Evolutionary conservation across 2,113 vertebrate species (phyloP), one percentile per base, ranked within the genome.

Genomic region (Reinhardtius hippoglossoides): DNA sequence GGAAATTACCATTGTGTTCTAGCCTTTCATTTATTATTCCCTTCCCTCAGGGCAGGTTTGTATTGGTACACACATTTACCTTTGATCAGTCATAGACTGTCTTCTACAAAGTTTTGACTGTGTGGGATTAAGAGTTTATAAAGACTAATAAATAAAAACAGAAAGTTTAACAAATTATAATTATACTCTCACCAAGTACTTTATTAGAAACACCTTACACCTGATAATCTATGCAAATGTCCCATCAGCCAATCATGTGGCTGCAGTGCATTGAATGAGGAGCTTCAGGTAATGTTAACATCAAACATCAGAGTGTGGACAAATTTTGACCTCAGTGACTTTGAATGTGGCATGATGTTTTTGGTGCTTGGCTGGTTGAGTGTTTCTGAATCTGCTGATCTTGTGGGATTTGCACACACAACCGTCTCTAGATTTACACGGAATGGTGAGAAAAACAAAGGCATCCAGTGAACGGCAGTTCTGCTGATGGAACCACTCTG

Each of bases 1-100:
- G 57, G 52, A 74, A 82, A 77, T 85, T 82, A 78, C 58, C 26
- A 54, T 40, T 68, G 64, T 67, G 55, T 76, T 81, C 67, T 26
- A 72, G 12, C n/a, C 65, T 42, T 44, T 48, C 9, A 59, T 72
- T 56, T 78, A 72, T 71, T 69, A 65, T 71, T 35, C 5, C 40
- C 71, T 42, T 78, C 15, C 64, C 37, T 69, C 59, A 65, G 58
- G 54, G 14, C 14, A 37, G 14, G 16, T 59, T 40, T 54, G 20
- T 26, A 46, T 15, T 61, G 23, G 67, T 15, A 71, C 60, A 68
- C 60, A 65, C 23, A 57, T 61, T 56, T 71, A 50, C 15, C n/a
- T 58, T 26, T 16, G 40, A 26, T 71, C 18, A 23, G 14, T 35
- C 23, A 67, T 3, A n/a, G 12, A 27, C 12, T 26, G 18, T 16